Conservation (phyloP, 2,113 vertebrate genomes). For the Mola mola region DNA sequence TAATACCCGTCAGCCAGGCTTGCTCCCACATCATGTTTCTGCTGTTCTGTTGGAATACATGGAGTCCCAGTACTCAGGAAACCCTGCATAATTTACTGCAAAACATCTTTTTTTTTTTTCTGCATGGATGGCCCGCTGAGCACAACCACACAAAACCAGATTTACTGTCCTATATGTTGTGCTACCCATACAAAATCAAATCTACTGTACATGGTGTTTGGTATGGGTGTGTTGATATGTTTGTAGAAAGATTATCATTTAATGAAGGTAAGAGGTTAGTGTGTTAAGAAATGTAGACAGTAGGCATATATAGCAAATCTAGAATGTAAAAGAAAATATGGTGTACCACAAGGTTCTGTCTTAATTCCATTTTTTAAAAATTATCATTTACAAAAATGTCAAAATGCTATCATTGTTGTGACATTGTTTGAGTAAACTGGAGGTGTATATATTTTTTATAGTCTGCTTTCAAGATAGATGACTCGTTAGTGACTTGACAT, state of each 20-base stretch:
- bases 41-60: slow-evolving; percentile 47
- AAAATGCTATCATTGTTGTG: no score
- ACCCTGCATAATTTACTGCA: slow-evolving; percentile 44
- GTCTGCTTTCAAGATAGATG: no score
- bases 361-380: no score
- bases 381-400: no score
- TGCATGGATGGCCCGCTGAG: slow-evolving; percentile 12
- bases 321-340: not conserved
- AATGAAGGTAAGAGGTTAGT: not conserved
- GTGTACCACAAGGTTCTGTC: no score
- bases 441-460: no score
- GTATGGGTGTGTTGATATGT: not conserved
- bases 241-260: no score
- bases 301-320: not conserved
- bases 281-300: no score
- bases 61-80: slow-evolving; percentile 35
- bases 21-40: slow-evolving; percentile 51
- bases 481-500: no score
- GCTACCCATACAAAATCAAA: not conserved
- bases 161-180: not conserved
- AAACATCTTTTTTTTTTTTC: slow-evolving; percentile 29
- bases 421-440: no score
- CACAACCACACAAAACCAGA: not conserved
- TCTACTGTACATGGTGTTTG: no score
- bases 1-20: slow-evolving; percentile 72